phyloP scores from a whole-genome alignment of 2,797 vertebrate species.

The Gymnoscopelus microlampas region DNA sequence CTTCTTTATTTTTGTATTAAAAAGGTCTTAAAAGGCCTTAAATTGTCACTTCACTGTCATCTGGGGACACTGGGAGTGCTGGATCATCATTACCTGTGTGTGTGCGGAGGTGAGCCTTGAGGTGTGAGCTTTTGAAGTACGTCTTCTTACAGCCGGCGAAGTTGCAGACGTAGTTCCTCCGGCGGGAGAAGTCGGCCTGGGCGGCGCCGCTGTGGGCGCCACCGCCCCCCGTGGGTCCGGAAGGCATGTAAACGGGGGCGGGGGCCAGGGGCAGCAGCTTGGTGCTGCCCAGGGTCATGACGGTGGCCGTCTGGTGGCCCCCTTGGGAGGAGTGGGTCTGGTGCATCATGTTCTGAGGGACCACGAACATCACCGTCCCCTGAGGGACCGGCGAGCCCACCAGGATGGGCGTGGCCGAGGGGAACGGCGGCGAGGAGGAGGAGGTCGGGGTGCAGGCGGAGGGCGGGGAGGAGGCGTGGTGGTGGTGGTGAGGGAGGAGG shows the following conservation, averaged over 20 bases:
- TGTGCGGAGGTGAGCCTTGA: constrained; percentile 96
- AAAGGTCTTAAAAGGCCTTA: too few relatives aligned
- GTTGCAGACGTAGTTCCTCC: constrained; percentile 92
- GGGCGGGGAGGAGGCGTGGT: too few relatives aligned
- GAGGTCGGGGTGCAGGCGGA: constrained; percentile 22
- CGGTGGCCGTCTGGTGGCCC: constrained; percentile 71
- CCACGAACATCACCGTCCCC: constrained; percentile 93
- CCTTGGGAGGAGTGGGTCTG: constrained; percentile 77
- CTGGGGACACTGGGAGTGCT: too few relatives aligned
- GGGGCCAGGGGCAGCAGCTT: constrained; percentile 94
- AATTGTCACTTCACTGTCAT: too few relatives aligned
- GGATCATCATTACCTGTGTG: constrained; percentile 87
- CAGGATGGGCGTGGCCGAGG: constrained; percentile 79
- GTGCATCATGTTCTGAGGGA: constrained; percentile 73
- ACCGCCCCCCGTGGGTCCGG: constrained; percentile 40
- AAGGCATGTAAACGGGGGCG: constrained; percentile 89
- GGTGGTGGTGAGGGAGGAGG: constrained; percentile 73
- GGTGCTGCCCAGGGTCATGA: constrained; percentile 88
- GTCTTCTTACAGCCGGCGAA: constrained; percentile 96
- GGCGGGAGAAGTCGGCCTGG: constrained; percentile 90
- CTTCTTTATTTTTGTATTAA: too few relatives aligned
- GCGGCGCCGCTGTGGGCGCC: constrained; percentile 50
- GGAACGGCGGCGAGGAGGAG: constrained; percentile 56
- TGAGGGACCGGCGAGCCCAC: constrained; percentile 86
- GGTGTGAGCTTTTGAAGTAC: constrained; percentile 98